phyloP scores from a whole-genome alignment of 35 echinoderm and acorn worm species.

The Lytechinus variegatus region DNA sequence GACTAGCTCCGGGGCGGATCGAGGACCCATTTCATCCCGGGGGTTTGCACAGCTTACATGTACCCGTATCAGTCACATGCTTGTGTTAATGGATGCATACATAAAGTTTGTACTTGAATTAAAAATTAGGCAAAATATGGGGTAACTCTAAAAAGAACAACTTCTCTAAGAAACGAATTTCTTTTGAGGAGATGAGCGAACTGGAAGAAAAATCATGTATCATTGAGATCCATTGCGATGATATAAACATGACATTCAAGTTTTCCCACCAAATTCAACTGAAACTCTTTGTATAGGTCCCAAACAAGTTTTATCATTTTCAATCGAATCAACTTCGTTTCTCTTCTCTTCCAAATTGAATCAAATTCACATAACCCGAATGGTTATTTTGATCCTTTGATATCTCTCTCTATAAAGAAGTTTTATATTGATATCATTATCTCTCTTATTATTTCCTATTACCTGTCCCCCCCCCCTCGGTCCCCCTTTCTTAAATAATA shows the following conservation, averaged over 20 bases:
- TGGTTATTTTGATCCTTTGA: neutral
- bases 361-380: neutral
- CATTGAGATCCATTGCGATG: too few relatives aligned
- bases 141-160: neutral
- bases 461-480: neutral
- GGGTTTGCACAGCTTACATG: slow-evolving; percentile 53
- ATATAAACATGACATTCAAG: neutral
- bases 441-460: too few relatives aligned
- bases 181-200: neutral
- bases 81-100: slow-evolving; percentile 49
- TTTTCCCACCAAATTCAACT: too few relatives aligned
- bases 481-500: too few relatives aligned
- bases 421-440: neutral
- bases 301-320: too few relatives aligned
- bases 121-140: slow-evolving; percentile 32
- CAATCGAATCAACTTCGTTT: too few relatives aligned
- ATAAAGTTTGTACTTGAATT: slow-evolving; percentile 28
- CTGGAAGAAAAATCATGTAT: neutral
- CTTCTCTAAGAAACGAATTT: neutral
- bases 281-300: too few relatives aligned
- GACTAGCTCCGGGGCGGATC: slow-evolving; percentile 56
- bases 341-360: neutral
- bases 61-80: slow-evolving; percentile 51
- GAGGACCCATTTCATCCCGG: neutral
- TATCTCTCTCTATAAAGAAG: neutral